Evolutionary conservation across 1,140 invertebrate genomes (phyloP).

Genomic region (Antheraea mylitta): DNA sequence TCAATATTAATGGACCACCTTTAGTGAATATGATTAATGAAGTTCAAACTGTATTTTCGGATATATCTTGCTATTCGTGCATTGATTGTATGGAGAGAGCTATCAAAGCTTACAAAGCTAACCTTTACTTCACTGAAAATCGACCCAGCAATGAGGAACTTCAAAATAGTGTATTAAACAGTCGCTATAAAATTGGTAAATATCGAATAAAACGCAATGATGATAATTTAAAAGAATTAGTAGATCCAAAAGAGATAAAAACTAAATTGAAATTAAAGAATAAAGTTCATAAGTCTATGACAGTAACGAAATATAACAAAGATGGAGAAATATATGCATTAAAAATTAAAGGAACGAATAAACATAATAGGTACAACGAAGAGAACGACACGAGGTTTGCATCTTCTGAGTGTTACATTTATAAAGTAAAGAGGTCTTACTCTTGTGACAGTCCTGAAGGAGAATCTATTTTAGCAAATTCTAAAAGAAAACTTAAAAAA

Average conservation of each 20-base stretch:
- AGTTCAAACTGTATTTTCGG: conserved; percentile 42
- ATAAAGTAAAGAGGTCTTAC: conserved; percentile 44
- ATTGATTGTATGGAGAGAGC: conserved; percentile 48
- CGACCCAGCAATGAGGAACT: conserved; percentile 30
- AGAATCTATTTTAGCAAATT: conserved; percentile 32
- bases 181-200: neutral
- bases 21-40: conserved; percentile 30
- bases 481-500: conserved; percentile 20
- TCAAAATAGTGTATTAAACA: conserved; percentile 27
- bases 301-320: conserved; percentile 19
- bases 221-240: conserved; percentile 9
- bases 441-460: conserved; percentile 47
- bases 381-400: conserved; percentile 24
- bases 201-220: conserved; percentile 20
- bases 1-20: conserved; percentile 30
- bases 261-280: conserved; percentile 36
- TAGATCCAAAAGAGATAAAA: conserved; percentile 27
- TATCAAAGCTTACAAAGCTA: conserved; percentile 41
- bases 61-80: conserved; percentile 38
- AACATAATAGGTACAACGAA: conserved; percentile 18
- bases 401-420: conserved; percentile 49
- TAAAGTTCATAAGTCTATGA: neutral
- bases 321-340: conserved; percentile 49
- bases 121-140: conserved; percentile 22
- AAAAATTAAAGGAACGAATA: conserved; percentile 51